These are phyloP conservation scores for Tyria jacobaeae DNA, from an alignment of 2,888 invertebrate species.

Conservation along the genomic window DNA sequence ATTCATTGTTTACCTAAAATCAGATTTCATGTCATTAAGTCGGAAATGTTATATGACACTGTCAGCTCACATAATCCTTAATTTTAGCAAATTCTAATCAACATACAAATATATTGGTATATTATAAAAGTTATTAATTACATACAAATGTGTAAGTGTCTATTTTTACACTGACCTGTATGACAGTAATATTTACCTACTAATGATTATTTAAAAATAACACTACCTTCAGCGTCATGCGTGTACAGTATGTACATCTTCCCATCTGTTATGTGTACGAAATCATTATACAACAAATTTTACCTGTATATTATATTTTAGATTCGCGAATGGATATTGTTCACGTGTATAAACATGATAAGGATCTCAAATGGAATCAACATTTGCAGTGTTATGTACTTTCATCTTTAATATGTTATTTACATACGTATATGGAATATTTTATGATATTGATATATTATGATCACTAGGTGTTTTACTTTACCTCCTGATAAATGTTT, in stretches of 20 bases:
- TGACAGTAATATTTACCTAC: neutral
- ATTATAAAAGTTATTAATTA: too few relatives aligned
- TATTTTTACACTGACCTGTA: too few relatives aligned
- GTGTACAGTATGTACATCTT: neutral
- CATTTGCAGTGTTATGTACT: neutral
- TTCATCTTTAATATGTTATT: too few relatives aligned
- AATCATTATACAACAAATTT: slow-evolving; percentile 9
- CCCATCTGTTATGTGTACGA: slow-evolving; percentile 4
- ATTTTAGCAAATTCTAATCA: neutral
- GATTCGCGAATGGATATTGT: slow-evolving; percentile 1
- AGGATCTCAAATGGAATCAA: slow-evolving; percentile 4
- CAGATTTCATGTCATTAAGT: neutral
- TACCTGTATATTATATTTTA: slow-evolving; percentile 5
- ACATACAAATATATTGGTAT: too few relatives aligned
- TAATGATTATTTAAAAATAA: neutral
- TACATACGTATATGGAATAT: too few relatives aligned
- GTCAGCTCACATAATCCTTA: neutral
- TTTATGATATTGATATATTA: too few relatives aligned
- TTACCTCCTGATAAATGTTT: too few relatives aligned
- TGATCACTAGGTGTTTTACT: too few relatives aligned
- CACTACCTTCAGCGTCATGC: neutral
- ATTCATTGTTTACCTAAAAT: slow-evolving; percentile 14
- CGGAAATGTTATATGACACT: too few relatives aligned
- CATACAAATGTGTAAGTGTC: too few relatives aligned
- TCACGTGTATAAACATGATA: slow-evolving; percentile 16